Conservation (phyloP, 2,888 invertebrate genomes). For the Clanis bilineata region DNA sequence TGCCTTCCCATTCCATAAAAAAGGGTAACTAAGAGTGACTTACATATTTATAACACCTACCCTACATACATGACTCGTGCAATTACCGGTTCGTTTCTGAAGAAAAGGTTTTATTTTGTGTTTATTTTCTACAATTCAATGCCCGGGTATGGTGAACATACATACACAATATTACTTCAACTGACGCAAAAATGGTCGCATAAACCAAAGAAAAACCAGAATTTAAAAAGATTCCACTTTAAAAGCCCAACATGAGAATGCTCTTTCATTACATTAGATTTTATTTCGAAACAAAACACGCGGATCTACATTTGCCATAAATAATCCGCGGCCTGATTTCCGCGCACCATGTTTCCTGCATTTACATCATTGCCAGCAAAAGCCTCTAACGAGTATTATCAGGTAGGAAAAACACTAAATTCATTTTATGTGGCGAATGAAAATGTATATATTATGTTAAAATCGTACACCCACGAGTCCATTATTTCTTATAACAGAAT, state of each 20-base stretch:
- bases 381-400: constrained; percentile 2
- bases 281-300: neutral
- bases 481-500: constrained; percentile 30
- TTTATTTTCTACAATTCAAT: too few species aligned
- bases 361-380: constrained; percentile 11
- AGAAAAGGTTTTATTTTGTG: too few species aligned
- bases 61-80: too few species aligned
- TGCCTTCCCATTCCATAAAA: too few species aligned
- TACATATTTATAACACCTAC: too few species aligned
- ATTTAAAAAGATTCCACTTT: neutral
- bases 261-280: constrained; percentile 12
- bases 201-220: neutral
- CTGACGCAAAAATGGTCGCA: neutral
- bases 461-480: constrained; percentile 22
- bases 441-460: constrained; percentile 25
- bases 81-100: too few species aligned
- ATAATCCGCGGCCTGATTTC: constrained; percentile 9
- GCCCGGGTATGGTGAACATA: too few species aligned
- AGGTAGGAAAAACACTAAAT: constrained; percentile 9
- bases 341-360: neutral
- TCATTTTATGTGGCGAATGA: constrained; percentile 19
- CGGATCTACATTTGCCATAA: neutral
- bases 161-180: too few species aligned
- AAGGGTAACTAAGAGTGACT: too few species aligned
- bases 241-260: neutral